Base-by-base conservation (phyloP, 1,140 invertebrate species). In the Gerris buenoi region DNA sequence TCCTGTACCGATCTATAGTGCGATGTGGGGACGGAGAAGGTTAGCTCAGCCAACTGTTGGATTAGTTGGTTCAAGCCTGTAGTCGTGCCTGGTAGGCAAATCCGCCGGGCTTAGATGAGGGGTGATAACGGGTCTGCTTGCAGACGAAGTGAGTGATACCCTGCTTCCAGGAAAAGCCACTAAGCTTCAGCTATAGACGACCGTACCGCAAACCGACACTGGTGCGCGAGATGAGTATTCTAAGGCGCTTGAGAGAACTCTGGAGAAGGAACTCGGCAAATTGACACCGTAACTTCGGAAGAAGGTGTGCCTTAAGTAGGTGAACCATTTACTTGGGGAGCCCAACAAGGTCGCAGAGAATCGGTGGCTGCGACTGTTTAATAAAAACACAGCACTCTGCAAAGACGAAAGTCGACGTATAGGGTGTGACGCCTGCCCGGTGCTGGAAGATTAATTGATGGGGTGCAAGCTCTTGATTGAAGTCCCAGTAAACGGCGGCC, bases 401-500 rank as follows among this genome's bases (percentile, higher is more conserved):
- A 62, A 77, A 77, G n/a, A 65, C 69, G 75, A 26, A 75, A 76
- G 69, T 65, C 22, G 72, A 76, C 18, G 75, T 76, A 76, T 76
- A 76, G 67, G 76, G 75, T 62, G 56, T 76, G 76, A 76, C 74
- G 72, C 75, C 75, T 76, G 75, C 76, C 76, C 76, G 70, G 75
- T 76, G 75, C 74, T 66, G 71, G 73, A 76, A 77, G 75, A 71
- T 75, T 74, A 77, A 76, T 66, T 70, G 66, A 26, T 25, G 22
- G 33, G 61, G 27, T 74, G 73, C 70, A n/a, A n/a, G 70, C 71
- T 71, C 13, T 65, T 23, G 67, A 75, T 69, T 70, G 70, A 70
- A 76, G 77, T 72, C 77, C 76, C 72, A 66, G 76, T 77, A 72
- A 77, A 77, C 76, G 76, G 76, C 76, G 77, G 76, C 73, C 69